These are phyloP conservation scores for Himalopsyche phryganea DNA, from an alignment of 1,140 invertebrate genomes.

Conservation along the genomic window DNA sequence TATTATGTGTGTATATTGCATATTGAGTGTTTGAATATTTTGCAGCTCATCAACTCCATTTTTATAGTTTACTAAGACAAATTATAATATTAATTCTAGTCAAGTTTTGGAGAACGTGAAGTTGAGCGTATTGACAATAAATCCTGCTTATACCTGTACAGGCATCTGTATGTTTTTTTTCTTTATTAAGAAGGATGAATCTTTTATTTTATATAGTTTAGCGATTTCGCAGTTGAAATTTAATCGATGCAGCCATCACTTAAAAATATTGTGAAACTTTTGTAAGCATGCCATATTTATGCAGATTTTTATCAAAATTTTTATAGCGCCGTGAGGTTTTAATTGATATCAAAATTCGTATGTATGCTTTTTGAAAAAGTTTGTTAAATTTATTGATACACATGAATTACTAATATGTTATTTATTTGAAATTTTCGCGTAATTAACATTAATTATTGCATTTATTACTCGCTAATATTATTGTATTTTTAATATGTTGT, in stretches of 20 bases:
- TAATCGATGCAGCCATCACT: too few relatives aligned
- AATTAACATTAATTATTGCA: background rate
- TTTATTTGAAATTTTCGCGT: background rate
- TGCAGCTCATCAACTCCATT: conserved; percentile 10
- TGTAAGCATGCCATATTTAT: conserved; percentile 20
- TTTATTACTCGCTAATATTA: background rate
- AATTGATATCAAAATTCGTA: conserved; percentile 2
- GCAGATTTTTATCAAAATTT: conserved; percentile 4
- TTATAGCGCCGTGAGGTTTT: background rate
- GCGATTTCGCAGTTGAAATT: too few relatives aligned
- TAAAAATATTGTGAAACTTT: conserved; percentile 4
- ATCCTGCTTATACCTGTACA: background rate
- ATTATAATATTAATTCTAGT: conserved; percentile 26
- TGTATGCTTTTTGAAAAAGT: conserved; percentile 2
- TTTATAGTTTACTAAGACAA: conserved; percentile 7
- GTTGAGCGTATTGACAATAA: conserved; percentile 30
- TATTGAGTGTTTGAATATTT: background rate
- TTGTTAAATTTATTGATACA: conserved; percentile 2
- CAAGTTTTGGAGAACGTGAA: conserved; percentile 22
- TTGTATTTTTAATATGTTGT: conserved; percentile 1
- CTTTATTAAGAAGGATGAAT: background rate
- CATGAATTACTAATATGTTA: background rate
- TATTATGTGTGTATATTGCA: conserved; percentile 11
- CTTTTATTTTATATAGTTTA: too few relatives aligned
- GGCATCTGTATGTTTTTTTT: conserved; percentile 19